These are phyloP conservation scores for Anthrax anthrax DNA, from an alignment of 2,888 invertebrate genomes.

Conservation along the genomic window DNA sequence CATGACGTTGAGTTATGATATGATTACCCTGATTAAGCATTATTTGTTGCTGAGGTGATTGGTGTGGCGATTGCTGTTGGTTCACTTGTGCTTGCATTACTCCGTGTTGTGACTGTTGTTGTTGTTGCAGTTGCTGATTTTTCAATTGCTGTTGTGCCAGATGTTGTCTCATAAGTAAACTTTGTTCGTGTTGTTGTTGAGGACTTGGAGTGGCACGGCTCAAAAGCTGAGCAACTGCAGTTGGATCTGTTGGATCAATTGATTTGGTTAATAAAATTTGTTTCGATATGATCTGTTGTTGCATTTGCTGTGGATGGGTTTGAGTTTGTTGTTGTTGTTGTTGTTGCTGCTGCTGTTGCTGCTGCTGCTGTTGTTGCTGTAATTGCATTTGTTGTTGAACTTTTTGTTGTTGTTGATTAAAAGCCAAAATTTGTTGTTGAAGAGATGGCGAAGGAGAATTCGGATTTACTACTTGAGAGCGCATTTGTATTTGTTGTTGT, in stretches of 20 bases:
- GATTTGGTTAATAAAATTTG: conserved; percentile 21
- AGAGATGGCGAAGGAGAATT: conserved; percentile 18
- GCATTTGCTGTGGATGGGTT: conserved; percentile 19
- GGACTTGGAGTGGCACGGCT: conserved; percentile 27
- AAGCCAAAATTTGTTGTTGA: conserved; percentile 27
- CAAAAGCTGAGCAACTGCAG: conserved; percentile 27
- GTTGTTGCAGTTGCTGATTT: conserved; percentile 16
- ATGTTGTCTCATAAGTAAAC: conserved; percentile 28
- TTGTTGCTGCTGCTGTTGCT: conserved; percentile 11
- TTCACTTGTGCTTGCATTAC: background rate
- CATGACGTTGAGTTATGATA: conserved; percentile 29
- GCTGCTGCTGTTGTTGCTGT: conserved; percentile 11
- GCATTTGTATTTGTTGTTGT: conserved; percentile 13
- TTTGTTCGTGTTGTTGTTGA: conserved; percentile 24
- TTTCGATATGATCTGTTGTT: conserved; percentile 17
- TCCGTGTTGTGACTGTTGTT: conserved; percentile 14
- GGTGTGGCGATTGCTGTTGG: conserved; percentile 10
- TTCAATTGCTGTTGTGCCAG: conserved; percentile 27
- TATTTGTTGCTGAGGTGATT: conserved; percentile 17
- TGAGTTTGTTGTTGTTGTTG: conserved; percentile 9
- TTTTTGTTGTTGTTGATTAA: conserved; percentile 19
- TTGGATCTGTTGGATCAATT: conserved; percentile 32
- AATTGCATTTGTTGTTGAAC: conserved; percentile 11
- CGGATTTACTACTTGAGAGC: conserved; percentile 4
- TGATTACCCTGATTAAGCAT: conserved; percentile 19